Conservation (phyloP, 2,797 vertebrate genomes). For the Eutrigla gurnardus region DNA sequence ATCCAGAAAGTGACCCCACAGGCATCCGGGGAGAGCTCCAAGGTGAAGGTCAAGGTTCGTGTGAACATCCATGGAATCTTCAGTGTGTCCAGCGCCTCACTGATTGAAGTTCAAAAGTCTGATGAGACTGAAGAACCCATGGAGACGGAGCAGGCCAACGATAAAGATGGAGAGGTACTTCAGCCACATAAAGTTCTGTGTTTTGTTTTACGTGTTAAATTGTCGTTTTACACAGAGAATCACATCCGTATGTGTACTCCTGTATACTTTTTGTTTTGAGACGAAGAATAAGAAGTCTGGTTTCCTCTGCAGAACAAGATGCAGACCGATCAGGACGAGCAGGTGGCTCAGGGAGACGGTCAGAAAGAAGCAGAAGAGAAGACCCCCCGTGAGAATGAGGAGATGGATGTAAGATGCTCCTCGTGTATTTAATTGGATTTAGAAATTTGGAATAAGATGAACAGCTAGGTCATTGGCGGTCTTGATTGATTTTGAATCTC, state of each 20-base stretch:
- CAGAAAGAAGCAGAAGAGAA: slow-evolving; percentile 87
- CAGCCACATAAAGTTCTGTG: neutral
- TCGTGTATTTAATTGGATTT: neutral
- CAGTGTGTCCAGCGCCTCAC: slow-evolving; percentile 95
- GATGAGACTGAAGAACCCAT: slow-evolving; percentile 95
- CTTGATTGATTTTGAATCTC: neutral
- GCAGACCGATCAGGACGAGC: slow-evolving; percentile 95
- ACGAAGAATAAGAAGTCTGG: neutral
- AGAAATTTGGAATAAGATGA: slow-evolving; percentile 8
- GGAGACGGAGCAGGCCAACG: slow-evolving; percentile 90
- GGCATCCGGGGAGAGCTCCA: slow-evolving; percentile 94
- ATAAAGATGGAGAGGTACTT: slow-evolving; percentile 95
- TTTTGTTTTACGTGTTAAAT: neutral
- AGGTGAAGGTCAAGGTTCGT: slow-evolving; percentile 97
- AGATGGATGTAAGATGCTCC: slow-evolving; percentile 91
- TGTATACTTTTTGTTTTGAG: neutral
- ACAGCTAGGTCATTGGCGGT: neutral
- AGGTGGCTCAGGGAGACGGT: slow-evolving; percentile 84
- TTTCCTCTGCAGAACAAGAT: slow-evolving; percentile 86
- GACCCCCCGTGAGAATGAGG: slow-evolving; percentile 90
- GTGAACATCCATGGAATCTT: slow-evolving; percentile 97
- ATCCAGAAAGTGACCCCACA: slow-evolving; percentile 97
- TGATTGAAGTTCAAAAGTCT: slow-evolving; percentile 94
- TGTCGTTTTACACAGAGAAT: neutral
- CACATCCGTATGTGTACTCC: neutral